Conservation (phyloP, 2,888 invertebrate genomes). For the Bhutanitis thaidina region DNA sequence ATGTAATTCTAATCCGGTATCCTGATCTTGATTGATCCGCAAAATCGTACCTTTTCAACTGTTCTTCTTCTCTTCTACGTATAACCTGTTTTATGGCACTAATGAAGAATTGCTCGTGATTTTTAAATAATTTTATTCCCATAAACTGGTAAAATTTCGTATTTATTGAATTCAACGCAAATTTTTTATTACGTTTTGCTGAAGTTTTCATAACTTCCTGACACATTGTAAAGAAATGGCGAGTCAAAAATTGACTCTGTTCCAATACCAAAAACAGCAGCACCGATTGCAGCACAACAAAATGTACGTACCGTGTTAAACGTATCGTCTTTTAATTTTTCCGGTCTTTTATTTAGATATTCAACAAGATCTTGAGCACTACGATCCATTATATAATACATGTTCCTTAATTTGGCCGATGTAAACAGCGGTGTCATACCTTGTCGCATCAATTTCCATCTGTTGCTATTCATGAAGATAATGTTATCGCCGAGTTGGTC, state of each 20-base stretch:
- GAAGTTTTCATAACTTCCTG: conserved; percentile 25
- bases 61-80: conserved; percentile 38
- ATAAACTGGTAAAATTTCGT: background rate
- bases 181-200: conserved; percentile 30
- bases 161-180: conserved; percentile 23
- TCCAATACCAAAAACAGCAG: conserved; percentile 13
- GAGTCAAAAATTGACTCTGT: conserved; percentile 9
- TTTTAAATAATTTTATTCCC: conserved; percentile 40
- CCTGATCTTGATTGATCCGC: conserved; percentile 42
- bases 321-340: conserved; percentile 16
- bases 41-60: conserved; percentile 49
- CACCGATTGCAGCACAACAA: conserved; percentile 26
- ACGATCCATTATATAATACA: conserved; percentile 27
- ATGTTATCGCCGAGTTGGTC: conserved; percentile 26
- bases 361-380: conserved; percentile 22
- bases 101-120: conserved; percentile 48
- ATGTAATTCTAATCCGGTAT: conserved; percentile 42
- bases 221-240: conserved; percentile 14
- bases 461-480: conserved; percentile 26
- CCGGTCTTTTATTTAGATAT: conserved; percentile 20
- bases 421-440: conserved; percentile 32
- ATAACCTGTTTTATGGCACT: conserved; percentile 48
- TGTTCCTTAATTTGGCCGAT: conserved; percentile 31
- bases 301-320: conserved; percentile 19
- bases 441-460: conserved; percentile 30